Evolutionary conservation across 1,140 invertebrate species (phyloP).

Genomic region (Aphaenogaster rudis): DNA sequence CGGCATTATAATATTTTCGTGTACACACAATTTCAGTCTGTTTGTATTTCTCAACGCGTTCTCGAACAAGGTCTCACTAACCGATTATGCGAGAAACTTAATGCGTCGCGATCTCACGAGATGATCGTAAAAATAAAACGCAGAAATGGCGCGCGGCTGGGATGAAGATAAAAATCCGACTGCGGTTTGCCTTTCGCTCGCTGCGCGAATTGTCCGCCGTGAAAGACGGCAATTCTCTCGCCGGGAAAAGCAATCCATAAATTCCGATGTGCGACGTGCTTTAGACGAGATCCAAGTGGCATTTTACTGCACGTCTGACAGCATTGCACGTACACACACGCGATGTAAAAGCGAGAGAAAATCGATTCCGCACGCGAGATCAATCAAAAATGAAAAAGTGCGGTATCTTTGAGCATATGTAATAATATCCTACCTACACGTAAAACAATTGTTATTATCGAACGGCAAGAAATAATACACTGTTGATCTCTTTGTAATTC

Average conservation of each 20-base stretch:
- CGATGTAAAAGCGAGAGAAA: slow-evolving; percentile 12
- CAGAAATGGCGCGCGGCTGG: slow-evolving; percentile 17
- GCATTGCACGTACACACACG: neutral
- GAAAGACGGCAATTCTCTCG: slow-evolving; percentile 19
- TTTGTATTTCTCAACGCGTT: neutral
- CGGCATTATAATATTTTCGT: neutral
- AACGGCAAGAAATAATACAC: neutral
- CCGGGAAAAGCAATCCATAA: slow-evolving; percentile 54
- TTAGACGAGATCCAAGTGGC: slow-evolving; percentile 31
- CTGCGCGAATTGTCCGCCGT: slow-evolving; percentile 17
- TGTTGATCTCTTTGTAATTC: neutral
- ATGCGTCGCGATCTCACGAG: slow-evolving; percentile 18
- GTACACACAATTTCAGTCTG: neutral
- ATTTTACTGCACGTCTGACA: slow-evolving; percentile 53
- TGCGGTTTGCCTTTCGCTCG: slow-evolving; percentile 47
- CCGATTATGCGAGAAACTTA: slow-evolving; percentile 25
- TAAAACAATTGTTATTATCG: neutral
- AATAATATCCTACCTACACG: neutral
- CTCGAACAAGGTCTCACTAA: neutral
- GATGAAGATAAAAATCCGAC: slow-evolving; percentile 37
- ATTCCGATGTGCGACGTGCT: slow-evolving; percentile 44
- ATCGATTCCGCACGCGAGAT: neutral
- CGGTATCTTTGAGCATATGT: neutral
- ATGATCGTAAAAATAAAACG: slow-evolving; percentile 50
- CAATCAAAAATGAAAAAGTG: neutral